Evolutionary conservation across 2,888 invertebrate genomes (phyloP).

Genomic region (Tetanocera ferruginea): DNA sequence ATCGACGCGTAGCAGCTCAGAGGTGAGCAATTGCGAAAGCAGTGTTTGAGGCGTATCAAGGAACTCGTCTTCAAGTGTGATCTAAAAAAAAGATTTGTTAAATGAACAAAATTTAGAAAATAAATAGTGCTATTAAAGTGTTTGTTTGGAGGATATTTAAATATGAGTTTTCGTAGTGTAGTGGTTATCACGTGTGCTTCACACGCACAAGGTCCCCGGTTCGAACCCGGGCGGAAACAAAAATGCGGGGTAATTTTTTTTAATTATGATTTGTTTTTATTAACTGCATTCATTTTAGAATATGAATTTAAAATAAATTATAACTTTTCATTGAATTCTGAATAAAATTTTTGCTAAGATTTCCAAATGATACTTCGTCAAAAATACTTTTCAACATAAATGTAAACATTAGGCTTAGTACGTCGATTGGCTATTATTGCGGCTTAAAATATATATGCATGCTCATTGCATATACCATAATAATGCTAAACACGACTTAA

Average conservation of each 20-base stretch:
- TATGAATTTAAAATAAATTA: too few species aligned
- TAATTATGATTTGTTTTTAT: neutral
- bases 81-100: constrained; percentile 50
- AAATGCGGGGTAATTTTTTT: neutral
- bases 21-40: constrained; percentile 82
- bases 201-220: constrained; percentile 48
- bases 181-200: constrained; percentile 50
- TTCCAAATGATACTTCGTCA: too few species aligned
- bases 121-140: neutral
- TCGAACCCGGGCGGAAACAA: constrained; percentile 46
- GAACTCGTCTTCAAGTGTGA: constrained; percentile 84
- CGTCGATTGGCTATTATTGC: too few species aligned
- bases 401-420: too few species aligned
- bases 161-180: constrained; percentile 50
- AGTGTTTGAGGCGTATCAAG: constrained; percentile 84
- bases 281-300: neutral
- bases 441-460: too few species aligned
- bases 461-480: too few species aligned
- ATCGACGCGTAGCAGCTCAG: constrained; percentile 89
- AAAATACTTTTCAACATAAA: too few species aligned
- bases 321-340: too few species aligned
- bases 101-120: neutral
- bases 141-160: neutral
- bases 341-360: too few species aligned
- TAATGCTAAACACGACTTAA: too few species aligned